Evolutionary conservation across 2,797 vertebrate species (phyloP), one percentile per base, ranked within the genome.

Genomic region (Poecilia picta): DNA sequence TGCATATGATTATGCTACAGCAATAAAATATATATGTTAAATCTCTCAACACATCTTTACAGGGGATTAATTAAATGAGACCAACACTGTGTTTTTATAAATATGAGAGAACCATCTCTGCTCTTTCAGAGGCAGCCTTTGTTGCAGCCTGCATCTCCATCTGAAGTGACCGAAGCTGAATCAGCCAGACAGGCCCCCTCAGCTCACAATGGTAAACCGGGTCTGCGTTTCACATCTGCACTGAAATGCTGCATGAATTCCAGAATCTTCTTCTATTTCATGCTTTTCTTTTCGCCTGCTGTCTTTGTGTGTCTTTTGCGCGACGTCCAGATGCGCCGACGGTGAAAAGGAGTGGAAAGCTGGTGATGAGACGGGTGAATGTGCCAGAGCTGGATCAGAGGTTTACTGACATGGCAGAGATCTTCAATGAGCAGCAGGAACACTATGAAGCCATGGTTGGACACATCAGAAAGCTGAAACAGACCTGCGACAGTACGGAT

Each of bases 401-500:
- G 49, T 96, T 97, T 81, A 72, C 46, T 2, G 94, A 96, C 2
- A 81, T 95, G 77, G 93, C 93, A 0, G 94, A 96, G 71, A 94
- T 82, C 4, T 96, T 96, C 64, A 96, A 96, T 20, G 74, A 93
- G 83, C 96, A 96, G 78, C 95, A 95, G 13, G 88, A 90, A n/a
- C 72, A 88, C 72, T 92, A 93, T 23, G 85, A 95, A 73, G 59
- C 75, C 23, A 93, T 96, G 93, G 81, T 81, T 12, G 80, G 25
- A 76, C 90, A 88, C 76, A 72, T 93, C 74, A 73, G 64, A 49
- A 88, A 75, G 47, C 86, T 96, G 74, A 86, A 78, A 47, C 75
- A 70, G 80, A 85, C 70, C 74, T 96, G 85, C 3, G 73, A 77
- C 53, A 94, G 92, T 59, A 74, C 81, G 47, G 16, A 68, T 0